These are phyloP conservation scores for Lymantria dispar DNA, from an alignment of 2,888 invertebrate genomes.

Conservation along the genomic window DNA sequence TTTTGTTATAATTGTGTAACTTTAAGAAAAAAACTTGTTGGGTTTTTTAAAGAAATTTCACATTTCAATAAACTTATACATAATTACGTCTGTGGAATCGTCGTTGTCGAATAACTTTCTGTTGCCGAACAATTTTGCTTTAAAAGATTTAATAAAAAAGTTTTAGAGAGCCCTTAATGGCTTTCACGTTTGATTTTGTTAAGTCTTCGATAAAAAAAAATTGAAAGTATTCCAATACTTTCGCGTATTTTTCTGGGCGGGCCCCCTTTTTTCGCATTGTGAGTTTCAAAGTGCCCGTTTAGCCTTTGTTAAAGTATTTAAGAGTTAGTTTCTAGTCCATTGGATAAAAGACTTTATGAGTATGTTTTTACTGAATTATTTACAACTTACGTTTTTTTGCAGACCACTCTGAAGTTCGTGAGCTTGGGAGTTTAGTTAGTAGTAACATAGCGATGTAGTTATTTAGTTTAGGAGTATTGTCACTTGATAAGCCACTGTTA, in stretches of 20 bases:
- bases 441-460: no score
- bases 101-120: slow-evolving; percentile 26
- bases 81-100: slow-evolving; percentile 4
- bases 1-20: not conserved
- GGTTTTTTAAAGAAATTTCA: slow-evolving; percentile 1
- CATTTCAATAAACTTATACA: slow-evolving; percentile 14
- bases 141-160: slow-evolving; percentile 34
- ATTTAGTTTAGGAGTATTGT: no score
- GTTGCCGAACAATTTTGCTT: slow-evolving; percentile 24
- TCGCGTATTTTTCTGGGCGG: not conserved
- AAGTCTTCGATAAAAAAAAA: slow-evolving; percentile 21
- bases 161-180: slow-evolving; percentile 25
- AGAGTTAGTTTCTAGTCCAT: not conserved
- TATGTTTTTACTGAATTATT: no score
- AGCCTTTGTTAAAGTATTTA: not conserved
- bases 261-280: not conserved
- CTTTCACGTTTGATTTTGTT: slow-evolving; percentile 34
- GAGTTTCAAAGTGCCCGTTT: not conserved
- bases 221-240: slow-evolving; percentile 17
- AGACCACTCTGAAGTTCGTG: no score
- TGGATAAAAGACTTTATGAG: no score
- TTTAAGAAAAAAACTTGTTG: not conserved
- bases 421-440: no score
- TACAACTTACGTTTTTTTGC: no score
- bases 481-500: no score